Evolutionary conservation across 2,797 vertebrate genomes (phyloP), one percentile per base, ranked within the genome.

Genomic region (Pelodytes ibericus): DNA sequence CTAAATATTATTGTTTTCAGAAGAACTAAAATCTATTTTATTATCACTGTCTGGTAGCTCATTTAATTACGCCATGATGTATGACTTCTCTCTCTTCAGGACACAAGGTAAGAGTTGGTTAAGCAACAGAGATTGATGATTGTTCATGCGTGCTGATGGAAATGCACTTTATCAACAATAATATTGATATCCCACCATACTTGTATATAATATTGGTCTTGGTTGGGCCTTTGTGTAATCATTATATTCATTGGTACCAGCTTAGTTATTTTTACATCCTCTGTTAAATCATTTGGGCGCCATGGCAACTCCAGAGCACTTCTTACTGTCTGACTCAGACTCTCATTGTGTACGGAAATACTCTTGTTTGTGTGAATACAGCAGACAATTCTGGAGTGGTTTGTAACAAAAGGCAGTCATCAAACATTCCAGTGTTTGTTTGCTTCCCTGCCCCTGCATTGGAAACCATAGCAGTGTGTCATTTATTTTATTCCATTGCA

Each of bases 1-100:
- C 18, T 36, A 13, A 44, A 44, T 44, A 44, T 44, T 44, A 44
- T 44, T 13, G 41, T 16, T 44, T 44, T 44, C 2, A 44, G 18
- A 13, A 13, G 41, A 10, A 44, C 18, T 44, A 2, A 44, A 16
- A 16, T 44, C 3, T 44, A 1, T 16, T 44, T 10, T 16, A 44
- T 24, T 53, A 22, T 53, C 49, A 53, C 22, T 53, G 49, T 53
- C 49, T 53, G 24, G 49, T 24, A 53, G n/a, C 22, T 53, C 49
- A 53, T 22, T 44, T 53, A 24, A 53, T 24, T 20, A 22, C 3
- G 8, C 49, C 24, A 22, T 53, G n/a, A 53, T 2, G 20, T 13
- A 44, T 16, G 41, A 44, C 15, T 24, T 53, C n/a, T 53, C n/a
- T 15, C 49, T 53, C 49, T 39, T 13, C 49, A 53, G 2, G 49